phyloP scores from a whole-genome alignment of 1,140 invertebrate species.

The Hyles vespertilio region DNA sequence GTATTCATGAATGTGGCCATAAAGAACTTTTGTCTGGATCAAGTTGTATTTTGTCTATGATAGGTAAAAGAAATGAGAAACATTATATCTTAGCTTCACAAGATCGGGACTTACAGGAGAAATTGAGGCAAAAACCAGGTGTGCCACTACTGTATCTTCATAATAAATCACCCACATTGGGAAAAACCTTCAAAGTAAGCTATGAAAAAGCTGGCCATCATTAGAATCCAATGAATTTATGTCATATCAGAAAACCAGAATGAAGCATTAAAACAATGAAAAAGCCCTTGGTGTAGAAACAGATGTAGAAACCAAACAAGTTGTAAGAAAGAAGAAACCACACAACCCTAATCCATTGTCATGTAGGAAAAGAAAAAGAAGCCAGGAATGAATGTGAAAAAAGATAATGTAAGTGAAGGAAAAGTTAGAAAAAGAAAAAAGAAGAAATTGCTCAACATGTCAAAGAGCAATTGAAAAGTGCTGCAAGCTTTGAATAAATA shows the following conservation, averaged over 20 bases:
- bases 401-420: slow-evolving; percentile 50
- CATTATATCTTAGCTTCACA: slow-evolving; percentile 91
- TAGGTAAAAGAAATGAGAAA: slow-evolving; percentile 81
- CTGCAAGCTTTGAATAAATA: slow-evolving; percentile 13
- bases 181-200: slow-evolving; percentile 85
- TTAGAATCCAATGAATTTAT: slow-evolving; percentile 50
- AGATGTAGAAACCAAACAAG: slow-evolving; percentile 38
- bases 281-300: slow-evolving; percentile 61
- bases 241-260: slow-evolving; percentile 70
- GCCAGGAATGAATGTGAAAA: slow-evolving; percentile 31
- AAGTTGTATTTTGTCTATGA: slow-evolving; percentile 87
- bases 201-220: slow-evolving; percentile 77
- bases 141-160: slow-evolving; percentile 91
- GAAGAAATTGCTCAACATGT: slow-evolving; percentile 79
- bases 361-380: slow-evolving; percentile 91
- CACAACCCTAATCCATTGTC: slow-evolving; percentile 91
- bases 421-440: slow-evolving; percentile 81
- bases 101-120: slow-evolving; percentile 85
- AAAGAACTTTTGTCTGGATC: slow-evolving; percentile 83
- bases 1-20: slow-evolving; percentile 90
- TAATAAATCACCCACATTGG: slow-evolving; percentile 89
- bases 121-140: slow-evolving; percentile 82
- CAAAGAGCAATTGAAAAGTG: slow-evolving; percentile 63
- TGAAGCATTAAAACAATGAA: slow-evolving; percentile 77
- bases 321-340: slow-evolving; percentile 70